Conservation (phyloP, 2,888 invertebrate genomes). For the Caenorhabditis panamensis region DNA sequence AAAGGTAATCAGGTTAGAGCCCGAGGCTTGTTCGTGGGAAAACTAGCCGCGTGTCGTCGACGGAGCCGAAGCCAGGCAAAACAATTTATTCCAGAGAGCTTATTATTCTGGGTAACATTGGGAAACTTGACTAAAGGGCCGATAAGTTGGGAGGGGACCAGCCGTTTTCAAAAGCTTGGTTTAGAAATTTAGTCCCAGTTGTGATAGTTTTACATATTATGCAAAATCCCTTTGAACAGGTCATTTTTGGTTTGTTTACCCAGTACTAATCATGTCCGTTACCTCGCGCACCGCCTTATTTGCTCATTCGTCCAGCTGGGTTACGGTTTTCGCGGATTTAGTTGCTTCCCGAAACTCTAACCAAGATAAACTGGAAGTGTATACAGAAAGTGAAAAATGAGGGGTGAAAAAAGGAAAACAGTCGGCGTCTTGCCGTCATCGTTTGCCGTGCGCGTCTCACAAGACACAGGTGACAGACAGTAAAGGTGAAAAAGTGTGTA, state of each 20-base stretch:
- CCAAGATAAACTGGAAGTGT: not conserved
- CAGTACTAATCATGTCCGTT: not conserved
- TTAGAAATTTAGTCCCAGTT: no score
- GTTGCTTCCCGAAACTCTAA: no score
- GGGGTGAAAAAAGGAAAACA: constrained; percentile 44
- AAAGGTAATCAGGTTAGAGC: constrained; percentile 9
- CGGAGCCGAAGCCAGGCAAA: not conserved
- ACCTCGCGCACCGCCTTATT: constrained; percentile 13
- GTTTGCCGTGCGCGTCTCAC: not conserved
- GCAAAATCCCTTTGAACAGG: no score
- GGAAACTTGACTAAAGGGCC: not conserved
- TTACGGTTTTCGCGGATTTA: constrained; percentile 12
- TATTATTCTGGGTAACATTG: not conserved
- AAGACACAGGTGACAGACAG: constrained; percentile 23
- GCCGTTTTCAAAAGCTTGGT: no score
- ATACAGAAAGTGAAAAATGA: constrained; percentile 5
- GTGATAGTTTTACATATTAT: no score
- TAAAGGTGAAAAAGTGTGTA: constrained; percentile 18
- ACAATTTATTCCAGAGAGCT: constrained; percentile 1
- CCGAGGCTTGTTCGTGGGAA: not conserved
- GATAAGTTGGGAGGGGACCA: no score
- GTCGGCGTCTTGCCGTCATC: constrained; percentile 1
- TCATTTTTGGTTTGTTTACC: constrained; percentile 10
- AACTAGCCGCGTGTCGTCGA: not conserved
- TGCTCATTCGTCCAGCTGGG: constrained; percentile 9